A percentile compares a stretch with the other conserved stretches of the same genome.
Conservation (phyloP, 2,113 vertebrate species). For the Chroicocephalus ridibundus region DNA sequence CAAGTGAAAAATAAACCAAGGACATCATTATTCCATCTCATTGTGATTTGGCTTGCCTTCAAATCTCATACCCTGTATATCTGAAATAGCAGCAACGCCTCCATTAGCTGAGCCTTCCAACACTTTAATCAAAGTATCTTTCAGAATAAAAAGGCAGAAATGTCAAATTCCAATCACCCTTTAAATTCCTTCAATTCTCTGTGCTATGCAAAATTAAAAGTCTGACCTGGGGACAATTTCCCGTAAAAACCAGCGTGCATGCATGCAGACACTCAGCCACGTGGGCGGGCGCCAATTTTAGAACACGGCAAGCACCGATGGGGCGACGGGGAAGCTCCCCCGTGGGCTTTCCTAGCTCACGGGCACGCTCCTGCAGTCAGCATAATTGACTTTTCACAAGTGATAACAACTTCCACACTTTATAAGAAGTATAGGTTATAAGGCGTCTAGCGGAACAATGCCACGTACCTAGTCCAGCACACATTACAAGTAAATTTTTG, state of each 20-base stretch:
- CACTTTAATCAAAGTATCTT: constrained; percentile 70
- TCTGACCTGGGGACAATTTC: not conserved
- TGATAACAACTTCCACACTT: not conserved
- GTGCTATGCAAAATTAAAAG: constrained; percentile 22
- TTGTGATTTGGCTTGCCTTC: constrained; percentile 71
- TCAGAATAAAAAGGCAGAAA: constrained; percentile 63
- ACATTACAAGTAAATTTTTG: not conserved
- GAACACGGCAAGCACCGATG: not conserved
- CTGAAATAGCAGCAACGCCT: constrained; percentile 69
- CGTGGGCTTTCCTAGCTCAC: rapidly evolving
- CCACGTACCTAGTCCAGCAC: rapidly evolving
- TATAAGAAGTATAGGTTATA: not conserved
- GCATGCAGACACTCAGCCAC: not conserved
- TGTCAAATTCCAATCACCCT: constrained; percentile 55
- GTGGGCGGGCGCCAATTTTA: not conserved
- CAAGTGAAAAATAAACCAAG: constrained; percentile 75
- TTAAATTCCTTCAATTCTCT: constrained; percentile 40
- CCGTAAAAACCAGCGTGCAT: rapidly evolving
- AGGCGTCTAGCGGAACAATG: rapidly evolving
- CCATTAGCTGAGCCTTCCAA: constrained; percentile 60
- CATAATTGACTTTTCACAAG: not conserved
- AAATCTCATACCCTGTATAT: constrained; percentile 62
- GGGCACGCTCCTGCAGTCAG: not conserved
- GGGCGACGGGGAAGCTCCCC: not conserved
- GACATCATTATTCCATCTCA: constrained; percentile 72